Percentiles rank a stretch among this genome's conserved stretches.
Evolutionary conservation across 2,797 vertebrate species (phyloP).

Genomic region (Pampus argenteus): DNA sequence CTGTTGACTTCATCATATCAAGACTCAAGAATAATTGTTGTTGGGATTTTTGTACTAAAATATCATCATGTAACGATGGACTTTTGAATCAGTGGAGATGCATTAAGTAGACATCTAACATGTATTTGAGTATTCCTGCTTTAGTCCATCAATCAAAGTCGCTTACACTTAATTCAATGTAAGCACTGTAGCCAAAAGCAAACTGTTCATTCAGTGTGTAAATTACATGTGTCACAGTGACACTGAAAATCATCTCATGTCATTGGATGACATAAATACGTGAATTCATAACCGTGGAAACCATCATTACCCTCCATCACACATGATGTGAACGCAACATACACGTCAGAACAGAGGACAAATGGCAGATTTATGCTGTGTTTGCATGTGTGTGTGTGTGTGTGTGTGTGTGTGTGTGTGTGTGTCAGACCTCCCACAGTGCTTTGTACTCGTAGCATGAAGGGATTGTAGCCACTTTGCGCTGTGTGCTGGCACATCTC

Average conservation of each 20-base stretch:
- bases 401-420: no score
- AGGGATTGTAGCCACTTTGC: slow-evolving; percentile 2
- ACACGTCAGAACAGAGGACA: neutral
- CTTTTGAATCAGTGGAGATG: no score
- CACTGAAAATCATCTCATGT: neutral
- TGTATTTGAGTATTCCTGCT: neutral
- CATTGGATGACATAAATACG: neutral
- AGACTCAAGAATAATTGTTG: no score
- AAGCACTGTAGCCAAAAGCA: no score
- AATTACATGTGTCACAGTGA: neutral
- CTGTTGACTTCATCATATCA: no score
- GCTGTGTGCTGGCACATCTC: slow-evolving; percentile 2
- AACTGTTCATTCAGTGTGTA: neutral
- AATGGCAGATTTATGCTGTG: slow-evolving; percentile 1
- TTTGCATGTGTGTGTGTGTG: no score
- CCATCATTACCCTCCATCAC: slow-evolving; percentile 9
- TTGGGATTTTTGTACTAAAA: no score
- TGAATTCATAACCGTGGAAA: neutral
- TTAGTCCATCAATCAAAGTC: neutral
- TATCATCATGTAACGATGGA: no score
- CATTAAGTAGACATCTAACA: neutral
- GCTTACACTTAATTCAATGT: neutral
- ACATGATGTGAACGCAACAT: slow-evolving; percentile 1
- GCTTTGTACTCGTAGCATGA: neutral
- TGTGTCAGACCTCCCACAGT: slow-evolving; percentile 2